Conservation (phyloP, 92 coral and sea anemone species). For the Phymanthus crucifer region DNA sequence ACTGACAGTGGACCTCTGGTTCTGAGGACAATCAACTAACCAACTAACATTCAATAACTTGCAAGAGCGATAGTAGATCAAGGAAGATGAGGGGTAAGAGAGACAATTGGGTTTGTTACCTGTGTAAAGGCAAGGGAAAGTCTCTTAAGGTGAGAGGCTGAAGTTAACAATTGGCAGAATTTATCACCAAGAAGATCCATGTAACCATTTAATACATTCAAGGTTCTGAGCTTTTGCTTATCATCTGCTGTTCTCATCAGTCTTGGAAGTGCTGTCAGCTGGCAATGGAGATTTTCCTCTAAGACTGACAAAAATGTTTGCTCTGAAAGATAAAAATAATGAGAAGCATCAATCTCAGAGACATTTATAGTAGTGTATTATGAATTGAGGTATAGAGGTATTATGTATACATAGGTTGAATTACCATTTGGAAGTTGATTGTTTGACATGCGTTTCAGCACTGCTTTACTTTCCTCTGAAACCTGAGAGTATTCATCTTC, state of each 20-base stretch:
- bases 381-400: too few species aligned
- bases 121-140: conserved; percentile 84
- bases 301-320: conserved; percentile 52
- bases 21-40: too few species aligned
- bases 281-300: conserved; percentile 84
- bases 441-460: conserved; percentile 51
- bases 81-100: neutral
- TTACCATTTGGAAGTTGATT: conserved; percentile 57
- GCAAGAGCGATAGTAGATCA: neutral
- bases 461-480: conserved; percentile 55
- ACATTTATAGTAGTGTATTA: too few species aligned
- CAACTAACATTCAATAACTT: neutral
- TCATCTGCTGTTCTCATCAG: conserved; percentile 82
- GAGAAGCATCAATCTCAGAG: neutral
- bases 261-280: conserved; percentile 73
- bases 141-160: conserved; percentile 78
- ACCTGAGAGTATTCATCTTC: conserved; percentile 82
- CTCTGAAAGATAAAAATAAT: conserved; percentile 34
- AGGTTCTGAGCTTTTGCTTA: conserved; percentile 55
- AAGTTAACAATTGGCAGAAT: conserved; percentile 56
- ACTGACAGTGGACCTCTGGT: too few species aligned
- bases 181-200: conserved; percentile 65
- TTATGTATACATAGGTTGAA: too few species aligned
- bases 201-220: conserved; percentile 79
- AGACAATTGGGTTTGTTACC: conserved; percentile 36